These are phyloP conservation scores for Copidosoma floridanum DNA, from an alignment of 1,140 invertebrate species.

Conservation along the genomic window DNA sequence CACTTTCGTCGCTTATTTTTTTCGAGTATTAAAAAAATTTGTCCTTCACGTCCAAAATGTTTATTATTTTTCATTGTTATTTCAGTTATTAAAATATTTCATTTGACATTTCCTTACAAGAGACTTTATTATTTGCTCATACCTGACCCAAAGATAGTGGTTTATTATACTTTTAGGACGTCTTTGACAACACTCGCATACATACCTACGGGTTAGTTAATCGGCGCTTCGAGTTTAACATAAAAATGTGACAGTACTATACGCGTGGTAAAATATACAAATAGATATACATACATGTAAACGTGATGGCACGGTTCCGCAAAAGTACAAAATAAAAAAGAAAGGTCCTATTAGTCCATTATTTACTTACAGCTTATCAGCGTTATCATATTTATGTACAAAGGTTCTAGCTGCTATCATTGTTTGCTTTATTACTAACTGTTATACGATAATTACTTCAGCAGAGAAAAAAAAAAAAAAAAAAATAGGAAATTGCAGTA, in stretches of 20 bases:
- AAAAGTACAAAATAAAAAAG: constrained; percentile 24
- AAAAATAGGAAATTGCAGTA: constrained; percentile 26
- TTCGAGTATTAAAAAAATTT: constrained; percentile 12
- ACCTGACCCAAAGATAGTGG: not conserved
- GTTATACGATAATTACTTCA: constrained; percentile 7
- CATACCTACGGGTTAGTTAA: constrained; percentile 6
- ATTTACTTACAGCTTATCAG: no score
- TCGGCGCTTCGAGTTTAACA: no score
- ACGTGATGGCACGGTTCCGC: constrained; percentile 39
- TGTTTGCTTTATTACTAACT: constrained; percentile 1
- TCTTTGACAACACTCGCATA: constrained; percentile 5
- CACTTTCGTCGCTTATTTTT: not conserved
- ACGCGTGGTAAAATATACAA: no score
- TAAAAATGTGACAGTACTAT: no score
- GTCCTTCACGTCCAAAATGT: no score
- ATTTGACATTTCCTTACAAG: not conserved
- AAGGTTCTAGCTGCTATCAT: constrained; percentile 14
- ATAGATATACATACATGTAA: no score
- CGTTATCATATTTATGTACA: constrained; percentile 22
- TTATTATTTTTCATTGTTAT: no score
- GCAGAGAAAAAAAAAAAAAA: constrained; percentile 5
- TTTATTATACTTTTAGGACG: not conserved
- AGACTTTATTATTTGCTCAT: no score
- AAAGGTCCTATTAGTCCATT: constrained; percentile 13
- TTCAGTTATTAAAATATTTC: constrained; percentile 18